These are phyloP conservation scores for Barnardius zonarius DNA, from an alignment of 2,113 vertebrate genomes.

Conservation along the genomic window DNA sequence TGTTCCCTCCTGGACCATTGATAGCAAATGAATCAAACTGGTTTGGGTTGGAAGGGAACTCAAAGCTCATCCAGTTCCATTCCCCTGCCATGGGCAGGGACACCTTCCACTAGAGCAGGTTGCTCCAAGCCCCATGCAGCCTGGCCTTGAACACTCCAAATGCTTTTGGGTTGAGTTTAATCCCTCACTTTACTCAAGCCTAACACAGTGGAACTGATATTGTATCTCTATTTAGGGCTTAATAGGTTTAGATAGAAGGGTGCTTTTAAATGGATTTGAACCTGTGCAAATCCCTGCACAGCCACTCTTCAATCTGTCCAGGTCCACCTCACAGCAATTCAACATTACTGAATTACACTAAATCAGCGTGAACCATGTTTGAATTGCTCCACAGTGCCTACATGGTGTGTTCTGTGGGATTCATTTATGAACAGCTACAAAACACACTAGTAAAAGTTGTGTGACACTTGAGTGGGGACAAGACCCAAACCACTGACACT, in stretches of 20 bases:
- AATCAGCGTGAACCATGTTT: background rate
- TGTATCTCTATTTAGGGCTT: background rate
- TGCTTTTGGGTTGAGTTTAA: background rate
- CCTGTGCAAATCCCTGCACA: background rate
- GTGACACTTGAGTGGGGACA: background rate
- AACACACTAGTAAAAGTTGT: background rate
- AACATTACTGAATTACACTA: background rate
- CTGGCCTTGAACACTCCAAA: background rate
- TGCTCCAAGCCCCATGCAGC: background rate
- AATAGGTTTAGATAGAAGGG: background rate
- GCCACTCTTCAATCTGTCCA: background rate
- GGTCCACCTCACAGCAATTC: background rate
- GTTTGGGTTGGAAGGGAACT: background rate
- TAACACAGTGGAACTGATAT: background rate
- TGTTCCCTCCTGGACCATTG: background rate
- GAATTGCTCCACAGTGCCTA: background rate
- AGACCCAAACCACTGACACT: background rate
- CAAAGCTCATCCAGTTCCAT: background rate
- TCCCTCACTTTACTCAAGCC: background rate
- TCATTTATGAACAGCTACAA: background rate
- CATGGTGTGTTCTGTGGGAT: background rate
- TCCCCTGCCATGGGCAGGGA: background rate
- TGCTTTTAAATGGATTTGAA: background rate
- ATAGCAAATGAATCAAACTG: background rate
- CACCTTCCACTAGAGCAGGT: background rate